Conservation (phyloP, 2,888 invertebrate genomes). For the Nephrotoma appendiculata region DNA sequence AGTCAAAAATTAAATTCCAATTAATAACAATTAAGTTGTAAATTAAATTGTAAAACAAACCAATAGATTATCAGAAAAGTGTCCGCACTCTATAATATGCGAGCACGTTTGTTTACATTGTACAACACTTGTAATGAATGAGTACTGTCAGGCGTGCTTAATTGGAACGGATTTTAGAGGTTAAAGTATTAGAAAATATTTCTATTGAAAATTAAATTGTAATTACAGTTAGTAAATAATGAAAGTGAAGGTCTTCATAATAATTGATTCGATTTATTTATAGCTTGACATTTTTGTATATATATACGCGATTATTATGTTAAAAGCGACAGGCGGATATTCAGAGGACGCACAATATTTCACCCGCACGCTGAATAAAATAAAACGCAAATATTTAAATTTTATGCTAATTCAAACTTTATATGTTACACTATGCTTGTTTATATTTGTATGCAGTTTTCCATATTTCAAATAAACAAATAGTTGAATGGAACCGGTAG, state of each 20-base stretch:
- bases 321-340: neutral
- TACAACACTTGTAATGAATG: neutral
- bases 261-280: neutral
- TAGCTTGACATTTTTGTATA: too few relatives aligned
- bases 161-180: neutral
- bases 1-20: neutral
- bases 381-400: neutral
- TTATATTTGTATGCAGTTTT: constrained; percentile 60
- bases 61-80: neutral
- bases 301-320: too few relatives aligned
- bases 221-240: neutral
- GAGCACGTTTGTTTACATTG: neutral
- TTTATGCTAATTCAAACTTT: neutral
- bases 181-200: neutral
- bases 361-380: neutral
- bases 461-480: constrained; percentile 77
- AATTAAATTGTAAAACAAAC: neutral
- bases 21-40: neutral
- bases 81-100: neutral
- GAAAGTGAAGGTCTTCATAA: neutral
- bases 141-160: neutral
- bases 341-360: too few relatives aligned
- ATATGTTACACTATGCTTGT: neutral
- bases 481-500: constrained; percentile 72
- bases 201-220: neutral